Conservation (phyloP, 2,113 vertebrate species). For the Talpa occidentalis region DNA sequence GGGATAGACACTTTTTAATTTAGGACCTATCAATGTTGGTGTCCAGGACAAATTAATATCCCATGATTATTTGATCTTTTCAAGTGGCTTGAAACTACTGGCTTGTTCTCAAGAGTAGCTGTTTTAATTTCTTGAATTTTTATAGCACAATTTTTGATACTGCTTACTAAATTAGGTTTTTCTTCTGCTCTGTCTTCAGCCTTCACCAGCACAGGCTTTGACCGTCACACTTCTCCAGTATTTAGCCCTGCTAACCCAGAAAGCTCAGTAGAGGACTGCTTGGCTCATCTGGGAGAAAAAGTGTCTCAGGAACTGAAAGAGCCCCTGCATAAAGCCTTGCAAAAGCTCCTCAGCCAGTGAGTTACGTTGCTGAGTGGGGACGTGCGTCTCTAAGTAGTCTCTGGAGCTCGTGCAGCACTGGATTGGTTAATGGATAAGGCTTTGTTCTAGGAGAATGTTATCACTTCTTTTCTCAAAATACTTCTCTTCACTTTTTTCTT, state of each 20-base stretch:
- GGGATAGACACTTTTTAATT: background rate
- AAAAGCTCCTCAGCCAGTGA: constrained; percentile 92
- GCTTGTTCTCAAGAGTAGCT: background rate
- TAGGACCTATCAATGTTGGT: background rate
- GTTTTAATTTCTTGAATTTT: background rate
- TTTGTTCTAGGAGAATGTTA: background rate
- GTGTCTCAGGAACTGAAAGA: constrained; percentile 87
- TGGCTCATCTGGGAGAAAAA: constrained; percentile 90
- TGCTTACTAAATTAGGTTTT: background rate
- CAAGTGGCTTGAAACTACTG: background rate
- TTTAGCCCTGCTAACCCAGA: constrained; percentile 94
- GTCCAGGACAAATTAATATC: background rate
- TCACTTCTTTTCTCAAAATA: background rate
- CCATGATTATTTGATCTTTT: background rate
- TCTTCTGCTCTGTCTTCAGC: constrained; percentile 83
- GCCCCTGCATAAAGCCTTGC: constrained; percentile 87
- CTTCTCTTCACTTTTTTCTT: background rate
- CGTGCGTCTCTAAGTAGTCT: background rate
- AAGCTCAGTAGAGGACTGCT: constrained; percentile 93
- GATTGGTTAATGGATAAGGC: background rate
- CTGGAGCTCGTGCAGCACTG: background rate
- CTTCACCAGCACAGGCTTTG: constrained; percentile 91
- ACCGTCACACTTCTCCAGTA: constrained; percentile 92
- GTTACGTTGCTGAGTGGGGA: constrained; percentile 78
- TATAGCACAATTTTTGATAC: background rate